Percentiles rank a stretch among this genome's conserved stretches.
Conservation (phyloP, 1,140 invertebrate genomes). For the Heliothis subflexa region DNA sequence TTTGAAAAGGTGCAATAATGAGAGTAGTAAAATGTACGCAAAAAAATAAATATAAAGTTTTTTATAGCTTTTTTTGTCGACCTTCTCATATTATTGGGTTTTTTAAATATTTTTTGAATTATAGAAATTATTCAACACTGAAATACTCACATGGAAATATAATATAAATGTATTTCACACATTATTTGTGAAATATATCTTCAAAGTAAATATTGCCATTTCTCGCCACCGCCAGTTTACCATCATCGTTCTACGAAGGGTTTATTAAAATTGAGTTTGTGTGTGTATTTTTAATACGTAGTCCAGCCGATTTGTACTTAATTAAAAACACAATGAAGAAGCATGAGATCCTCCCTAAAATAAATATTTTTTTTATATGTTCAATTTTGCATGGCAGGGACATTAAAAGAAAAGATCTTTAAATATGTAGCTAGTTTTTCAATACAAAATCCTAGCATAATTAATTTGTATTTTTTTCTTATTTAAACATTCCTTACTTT, state of each 20-base stretch:
- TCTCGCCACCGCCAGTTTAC: slow-evolving; percentile 14
- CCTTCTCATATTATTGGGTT: neutral
- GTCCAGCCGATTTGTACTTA: slow-evolving; percentile 66
- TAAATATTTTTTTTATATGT: neutral
- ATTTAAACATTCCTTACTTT: neutral
- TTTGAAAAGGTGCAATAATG: no score
- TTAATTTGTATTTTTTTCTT: neutral
- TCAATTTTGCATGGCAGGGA: neutral
- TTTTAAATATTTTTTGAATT: neutral
- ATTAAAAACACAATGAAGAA: slow-evolving; percentile 5
- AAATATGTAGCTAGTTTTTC: neutral
- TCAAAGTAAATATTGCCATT: neutral
- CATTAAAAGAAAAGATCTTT: neutral
- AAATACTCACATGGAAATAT: neutral
- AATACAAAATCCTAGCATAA: neutral
- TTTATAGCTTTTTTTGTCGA: neutral
- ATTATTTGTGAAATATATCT: neutral
- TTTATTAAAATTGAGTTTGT: slow-evolving; percentile 54
- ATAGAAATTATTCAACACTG: neutral
- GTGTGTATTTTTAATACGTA: slow-evolving; percentile 60
- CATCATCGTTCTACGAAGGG: slow-evolving; percentile 31
- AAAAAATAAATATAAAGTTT: no score
- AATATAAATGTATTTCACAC: neutral
- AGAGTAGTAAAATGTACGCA: no score
- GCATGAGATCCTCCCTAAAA: slow-evolving; percentile 8